Conservation (phyloP, 1,140 invertebrate genomes). For the Venturia canescens region DNA sequence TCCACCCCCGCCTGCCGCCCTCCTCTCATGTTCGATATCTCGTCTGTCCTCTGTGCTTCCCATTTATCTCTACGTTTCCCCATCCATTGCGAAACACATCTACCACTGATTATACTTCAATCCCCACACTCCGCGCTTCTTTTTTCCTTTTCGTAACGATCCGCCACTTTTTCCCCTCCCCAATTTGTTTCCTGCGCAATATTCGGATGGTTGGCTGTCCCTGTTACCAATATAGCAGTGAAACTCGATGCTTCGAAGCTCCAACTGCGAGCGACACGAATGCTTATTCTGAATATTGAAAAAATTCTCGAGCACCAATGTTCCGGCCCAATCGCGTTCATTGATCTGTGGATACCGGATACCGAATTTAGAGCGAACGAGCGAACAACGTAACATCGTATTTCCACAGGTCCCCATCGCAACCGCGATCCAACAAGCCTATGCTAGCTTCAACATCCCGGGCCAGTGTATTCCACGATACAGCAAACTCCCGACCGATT, state of each 20-base stretch:
- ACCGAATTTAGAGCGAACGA: too few relatives aligned
- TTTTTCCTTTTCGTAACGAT: not conserved
- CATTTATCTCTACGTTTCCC: constrained; percentile 8
- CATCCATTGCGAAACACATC: not conserved
- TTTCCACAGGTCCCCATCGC: too few relatives aligned
- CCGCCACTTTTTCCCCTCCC: not conserved
- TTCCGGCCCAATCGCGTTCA: too few relatives aligned
- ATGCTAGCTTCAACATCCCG: too few relatives aligned
- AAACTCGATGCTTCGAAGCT: not conserved
- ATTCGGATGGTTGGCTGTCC: not conserved
- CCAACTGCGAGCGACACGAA: too few relatives aligned
- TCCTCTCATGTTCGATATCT: constrained; percentile 10
- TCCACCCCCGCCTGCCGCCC: not conserved
- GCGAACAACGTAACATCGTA: too few relatives aligned
- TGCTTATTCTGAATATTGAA: too few relatives aligned
- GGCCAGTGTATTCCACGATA: too few relatives aligned
- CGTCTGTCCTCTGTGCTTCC: not conserved
- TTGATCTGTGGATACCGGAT: too few relatives aligned
- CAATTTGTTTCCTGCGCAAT: not conserved
- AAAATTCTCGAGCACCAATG: too few relatives aligned
- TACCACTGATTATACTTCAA: constrained; percentile 3
- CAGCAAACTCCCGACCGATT: too few relatives aligned
- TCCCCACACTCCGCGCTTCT: not conserved
- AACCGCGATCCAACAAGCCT: too few relatives aligned
- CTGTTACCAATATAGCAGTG: not conserved